Base-by-base conservation (phyloP, 2,888 invertebrate genomes). In the Drosophila parthenogenetica region DNA sequence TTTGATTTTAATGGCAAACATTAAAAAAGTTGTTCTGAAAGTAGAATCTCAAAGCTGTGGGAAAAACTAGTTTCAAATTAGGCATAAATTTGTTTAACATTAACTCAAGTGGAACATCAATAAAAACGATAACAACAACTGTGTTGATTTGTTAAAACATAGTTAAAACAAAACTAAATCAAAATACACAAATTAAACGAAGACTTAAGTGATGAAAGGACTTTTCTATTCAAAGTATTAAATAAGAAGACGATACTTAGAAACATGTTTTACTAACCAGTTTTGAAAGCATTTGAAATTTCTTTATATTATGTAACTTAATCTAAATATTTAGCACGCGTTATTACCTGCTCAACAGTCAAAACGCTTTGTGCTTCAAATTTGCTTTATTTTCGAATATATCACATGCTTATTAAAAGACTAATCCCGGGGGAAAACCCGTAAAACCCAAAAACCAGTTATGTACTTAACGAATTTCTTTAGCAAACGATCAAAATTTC, bases 21-120 rank as follows among this genome's bases (percentile, higher is more conserved):
- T 25, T 59, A 22, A 74, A 74, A 74, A 75, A 75, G 74, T 75
- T 72, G 74, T 50, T 75, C 76, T 68, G 74, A 74, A 74, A 74
- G 74, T 74, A 67, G 76, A 67, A 62, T 51, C 25, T 29, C 22
- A 51, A 32, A 42, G 22, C 11, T 22, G 25, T 42, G 35, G 17
- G 25, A 43, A 25, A 72, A 75, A 75, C 77, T 58, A 48, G 74
- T 72, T 73, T 53, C 0, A 66, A 58, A 45, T 54, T 54, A 35
- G 42, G 58, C 70, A 73, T 75, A 75, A 73, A 75, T 66, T 62
- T 45, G 48, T 29, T 72, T 69, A 43, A 32, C 57, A 61, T 64
- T 60, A 49, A 54, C 35, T 53, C 42, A 54, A 61, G 4, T 14
- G 19, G 60, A 68, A 19, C 68, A 58, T 53, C 53, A 76, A 74